phyloP scores from a whole-genome alignment of 2,797 vertebrate species.

The Parauchenoglanis punctatus region DNA sequence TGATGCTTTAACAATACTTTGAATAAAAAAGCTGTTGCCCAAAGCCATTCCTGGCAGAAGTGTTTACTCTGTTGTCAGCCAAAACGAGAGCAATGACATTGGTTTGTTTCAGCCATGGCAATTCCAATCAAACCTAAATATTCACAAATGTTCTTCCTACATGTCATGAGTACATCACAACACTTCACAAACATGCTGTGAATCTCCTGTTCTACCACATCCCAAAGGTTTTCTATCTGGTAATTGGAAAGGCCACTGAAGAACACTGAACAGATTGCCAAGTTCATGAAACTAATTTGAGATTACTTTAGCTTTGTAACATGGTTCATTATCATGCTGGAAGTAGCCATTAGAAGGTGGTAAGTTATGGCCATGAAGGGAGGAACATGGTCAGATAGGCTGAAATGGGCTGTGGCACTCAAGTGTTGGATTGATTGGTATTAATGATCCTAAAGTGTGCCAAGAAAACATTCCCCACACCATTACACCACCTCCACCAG shows the following conservation, averaged over 20 bases:
- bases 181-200: neutral
- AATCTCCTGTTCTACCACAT: neutral
- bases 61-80: neutral
- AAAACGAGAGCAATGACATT: neutral
- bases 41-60: neutral
- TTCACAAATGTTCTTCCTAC: neutral
- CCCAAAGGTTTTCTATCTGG: neutral
- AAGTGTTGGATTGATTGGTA: no score
- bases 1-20: neutral
- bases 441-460: no score
- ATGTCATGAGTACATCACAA: neutral
- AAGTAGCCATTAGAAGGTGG: no score
- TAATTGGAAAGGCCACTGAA: neutral
- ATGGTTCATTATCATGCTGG: no score
- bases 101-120: neutral
- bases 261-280: no score
- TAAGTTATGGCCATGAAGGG: no score
- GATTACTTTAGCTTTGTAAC: no score
- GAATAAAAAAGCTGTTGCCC: neutral
- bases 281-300: no score
- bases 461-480: no score
- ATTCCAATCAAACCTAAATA: neutral
- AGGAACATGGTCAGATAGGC: no score
- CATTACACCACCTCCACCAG: no score
- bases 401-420: no score